Base-by-base conservation (phyloP, 1,140 invertebrate species). In the Apolygus lucorum region DNA sequence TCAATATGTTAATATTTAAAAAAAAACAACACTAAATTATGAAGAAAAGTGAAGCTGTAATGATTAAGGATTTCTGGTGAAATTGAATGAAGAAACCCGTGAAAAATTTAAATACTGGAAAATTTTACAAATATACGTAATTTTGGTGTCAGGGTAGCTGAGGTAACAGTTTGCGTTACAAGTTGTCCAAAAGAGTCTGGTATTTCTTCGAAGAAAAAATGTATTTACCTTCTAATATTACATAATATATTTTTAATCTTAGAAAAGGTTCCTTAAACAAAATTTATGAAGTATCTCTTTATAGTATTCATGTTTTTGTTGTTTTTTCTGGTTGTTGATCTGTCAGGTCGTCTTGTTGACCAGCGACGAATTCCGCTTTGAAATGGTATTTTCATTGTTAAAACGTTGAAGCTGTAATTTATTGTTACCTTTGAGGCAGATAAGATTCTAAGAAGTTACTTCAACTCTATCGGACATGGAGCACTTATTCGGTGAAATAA, bases 121-220 rank as follows among this genome's bases (percentile, higher is more conserved):
- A n/a, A 49, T n/a, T 52, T 25, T 54, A 68, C 67, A 24, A 68
- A 34, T 68, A 69, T 69, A 69, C 68, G 68, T 69, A 69, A 69
- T 69, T 28, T 69, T 69, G 68, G 54, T 69, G 68, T 69, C 68
- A 69, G 68, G 68, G 68, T 69, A 69, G 68, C 25, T 69, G 68
- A 59, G 21, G 21, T 69, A 29, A 4, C 54, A 22, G 22, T 11
- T 59, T 11, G 8, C 8, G 34, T 42, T 59, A 59, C 54, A 59
- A 4, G 54, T 59, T 59, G 22, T 59, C 54, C 54, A 24, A 13
- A 17, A 17, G 54, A 59, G 54, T 59, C 22, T 59, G 54, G 54
- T 59, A 59, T 59, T 59, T 59, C 54, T 14, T 59, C 13, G 22
- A 59, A 14, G 54, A 24, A 59, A 59, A 59, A 59, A 11, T 22